A percentile compares a stretch with the other conserved stretches of the same genome.
Conservation (phyloP, 2,888 invertebrate genomes). For the Hyppa rectilinea region DNA sequence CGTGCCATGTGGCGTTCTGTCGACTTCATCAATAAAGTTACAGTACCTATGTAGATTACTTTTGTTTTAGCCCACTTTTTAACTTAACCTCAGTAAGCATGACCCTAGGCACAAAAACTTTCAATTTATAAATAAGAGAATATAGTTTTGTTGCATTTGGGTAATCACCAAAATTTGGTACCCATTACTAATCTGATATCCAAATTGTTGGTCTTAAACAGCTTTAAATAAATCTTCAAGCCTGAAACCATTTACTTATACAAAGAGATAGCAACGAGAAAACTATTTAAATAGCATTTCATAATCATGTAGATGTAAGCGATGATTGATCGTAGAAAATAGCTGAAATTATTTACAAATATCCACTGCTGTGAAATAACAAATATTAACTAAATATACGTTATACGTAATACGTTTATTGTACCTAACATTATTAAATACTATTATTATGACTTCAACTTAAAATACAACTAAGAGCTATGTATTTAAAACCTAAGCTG, state of each 20-base stretch:
- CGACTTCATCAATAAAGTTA: conserved; percentile 41
- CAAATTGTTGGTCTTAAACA: not conserved
- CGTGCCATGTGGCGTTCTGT: conserved; percentile 60
- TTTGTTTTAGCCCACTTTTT: conserved; percentile 36
- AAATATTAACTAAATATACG: conserved; percentile 66
- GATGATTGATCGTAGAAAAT: conserved; percentile 48
- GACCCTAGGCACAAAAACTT: not conserved
- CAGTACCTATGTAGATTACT: conserved; percentile 37
- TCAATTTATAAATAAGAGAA: conserved; percentile 12
- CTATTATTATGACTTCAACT: conserved; percentile 90
- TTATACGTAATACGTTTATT: conserved; percentile 75
- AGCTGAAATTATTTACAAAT: conserved; percentile 58
- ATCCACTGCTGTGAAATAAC: conserved; percentile 60
- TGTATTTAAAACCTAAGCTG: conserved; percentile 75
- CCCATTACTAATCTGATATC: not conserved
- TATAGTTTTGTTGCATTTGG: conserved; percentile 17
- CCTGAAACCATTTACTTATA: conserved; percentile 2
- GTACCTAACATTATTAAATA: conserved; percentile 88
- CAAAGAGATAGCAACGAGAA: conserved; percentile 26
- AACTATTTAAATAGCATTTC: conserved; percentile 13
- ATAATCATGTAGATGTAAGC: conserved; percentile 42
- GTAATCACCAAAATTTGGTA: conserved; percentile 18
- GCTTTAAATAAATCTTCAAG: not conserved
- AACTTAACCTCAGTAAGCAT: conserved; percentile 21
- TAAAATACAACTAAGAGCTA: conserved; percentile 79